These are phyloP conservation scores for Spongilla lacustris DNA, from an alignment of 37 sponge, comb jelly and placozoan genomes.

Conservation along the genomic window DNA sequence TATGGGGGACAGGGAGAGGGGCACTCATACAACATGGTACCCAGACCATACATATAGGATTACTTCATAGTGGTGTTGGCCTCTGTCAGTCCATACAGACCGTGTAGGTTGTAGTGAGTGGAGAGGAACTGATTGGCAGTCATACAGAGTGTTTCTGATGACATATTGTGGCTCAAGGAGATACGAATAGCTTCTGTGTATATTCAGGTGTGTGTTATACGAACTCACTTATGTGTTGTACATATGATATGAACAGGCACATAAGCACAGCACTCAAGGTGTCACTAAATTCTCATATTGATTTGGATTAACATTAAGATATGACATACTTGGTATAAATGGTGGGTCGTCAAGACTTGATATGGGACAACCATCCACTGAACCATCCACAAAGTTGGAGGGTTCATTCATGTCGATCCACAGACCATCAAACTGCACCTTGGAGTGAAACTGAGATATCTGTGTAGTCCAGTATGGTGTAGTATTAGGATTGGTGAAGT, in stretches of 20 bases:
- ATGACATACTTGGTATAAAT: conserved; percentile 53
- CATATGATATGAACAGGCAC: too few relatives aligned
- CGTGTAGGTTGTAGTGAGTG: conserved; percentile 83
- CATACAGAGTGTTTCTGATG: conserved; percentile 80
- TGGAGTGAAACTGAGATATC: conserved; percentile 42
- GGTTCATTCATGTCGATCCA: conserved; percentile 96
- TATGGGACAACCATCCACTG: conserved; percentile 69
- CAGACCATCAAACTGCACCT: conserved; percentile 74
- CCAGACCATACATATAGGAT: too few relatives aligned
- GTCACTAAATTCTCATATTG: too few relatives aligned
- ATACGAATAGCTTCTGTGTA: too few relatives aligned
- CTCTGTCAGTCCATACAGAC: conserved; percentile 86
- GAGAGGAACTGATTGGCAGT: conserved; percentile 48
- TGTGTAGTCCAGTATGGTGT: conserved; percentile 53
- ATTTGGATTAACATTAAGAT: too few relatives aligned
- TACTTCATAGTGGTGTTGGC: conserved; percentile 67
- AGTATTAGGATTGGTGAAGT: conserved; percentile 65
- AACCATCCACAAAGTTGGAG: conserved; percentile 74
- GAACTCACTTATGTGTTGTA: too few relatives aligned
- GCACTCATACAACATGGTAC: not conserved
- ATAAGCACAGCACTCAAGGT: too few relatives aligned
- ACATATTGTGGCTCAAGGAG: too few relatives aligned
- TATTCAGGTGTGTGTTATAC: too few relatives aligned
- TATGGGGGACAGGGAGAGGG: not conserved
- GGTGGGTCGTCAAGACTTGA: conserved; percentile 64